Conservation (phyloP, 2,113 vertebrate genomes). For the Stigmatopora argus region DNA sequence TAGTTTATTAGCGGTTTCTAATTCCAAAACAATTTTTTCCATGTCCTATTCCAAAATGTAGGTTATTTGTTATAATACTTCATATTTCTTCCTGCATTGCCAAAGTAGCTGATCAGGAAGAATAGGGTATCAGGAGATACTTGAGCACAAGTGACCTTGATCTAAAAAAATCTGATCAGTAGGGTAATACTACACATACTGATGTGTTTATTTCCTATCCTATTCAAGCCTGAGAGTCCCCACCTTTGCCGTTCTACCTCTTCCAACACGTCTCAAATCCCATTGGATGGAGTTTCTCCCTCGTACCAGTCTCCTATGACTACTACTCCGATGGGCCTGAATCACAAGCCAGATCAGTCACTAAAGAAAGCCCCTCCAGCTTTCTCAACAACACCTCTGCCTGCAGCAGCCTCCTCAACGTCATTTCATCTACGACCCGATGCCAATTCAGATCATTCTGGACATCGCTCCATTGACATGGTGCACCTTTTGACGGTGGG, state of each 20-base stretch:
- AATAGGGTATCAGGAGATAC: too few relatives aligned
- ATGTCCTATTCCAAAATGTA: too few relatives aligned
- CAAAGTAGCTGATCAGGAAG: too few relatives aligned
- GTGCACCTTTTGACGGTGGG: conserved; percentile 91
- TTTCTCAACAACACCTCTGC: conserved; percentile 65
- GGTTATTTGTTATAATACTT: too few relatives aligned
- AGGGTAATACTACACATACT: not conserved
- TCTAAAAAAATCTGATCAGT: too few relatives aligned
- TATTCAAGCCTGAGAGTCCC: conserved; percentile 77
- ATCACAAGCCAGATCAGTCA: conserved; percentile 80
- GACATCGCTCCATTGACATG: conserved; percentile 86
- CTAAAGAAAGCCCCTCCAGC: conserved; percentile 70
- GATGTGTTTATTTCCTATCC: not conserved
- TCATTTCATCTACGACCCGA: conserved; percentile 67
- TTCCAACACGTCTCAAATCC: conserved; percentile 77
- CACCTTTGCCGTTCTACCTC: conserved; percentile 75
- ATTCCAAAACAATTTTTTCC: too few relatives aligned
- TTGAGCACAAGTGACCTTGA: too few relatives aligned
- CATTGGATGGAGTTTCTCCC: conserved; percentile 76
- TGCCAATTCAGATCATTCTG: conserved; percentile 76
- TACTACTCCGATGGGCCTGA: conserved; percentile 69
- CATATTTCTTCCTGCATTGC: not conserved
- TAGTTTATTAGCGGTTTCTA: too few relatives aligned
- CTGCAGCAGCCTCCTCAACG: conserved; percentile 59
- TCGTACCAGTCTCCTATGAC: conserved; percentile 81